Evolutionary conservation across 2,797 vertebrate species (phyloP).

Genomic region (Pangasius djambal): DNA sequence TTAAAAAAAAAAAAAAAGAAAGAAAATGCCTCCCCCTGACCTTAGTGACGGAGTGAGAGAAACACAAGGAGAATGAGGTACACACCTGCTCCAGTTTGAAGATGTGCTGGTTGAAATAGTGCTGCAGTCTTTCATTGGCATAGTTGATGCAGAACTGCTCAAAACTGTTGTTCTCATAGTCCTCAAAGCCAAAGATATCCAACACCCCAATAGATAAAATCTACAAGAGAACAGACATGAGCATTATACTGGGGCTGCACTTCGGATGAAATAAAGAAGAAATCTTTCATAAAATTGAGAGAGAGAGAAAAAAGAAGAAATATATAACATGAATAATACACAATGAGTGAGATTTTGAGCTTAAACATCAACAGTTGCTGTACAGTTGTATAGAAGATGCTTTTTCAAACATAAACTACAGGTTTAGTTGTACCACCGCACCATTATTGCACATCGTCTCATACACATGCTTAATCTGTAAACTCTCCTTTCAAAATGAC

Average conservation of each 20-base stretch:
- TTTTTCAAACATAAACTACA: neutral
- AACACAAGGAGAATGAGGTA: neutral
- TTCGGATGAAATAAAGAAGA: neutral
- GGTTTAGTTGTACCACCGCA: neutral
- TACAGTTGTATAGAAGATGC: neutral
- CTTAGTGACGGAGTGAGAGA: neutral
- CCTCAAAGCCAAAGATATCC: conserved; percentile 98
- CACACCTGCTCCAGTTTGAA: conserved; percentile 96
- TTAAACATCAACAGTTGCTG: neutral
- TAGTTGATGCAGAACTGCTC: conserved; percentile 99
- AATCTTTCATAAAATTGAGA: neutral
- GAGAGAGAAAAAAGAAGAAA: neutral
- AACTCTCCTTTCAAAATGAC: no score
- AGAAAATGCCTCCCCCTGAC: neutral
- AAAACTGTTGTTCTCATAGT: conserved; percentile 98
- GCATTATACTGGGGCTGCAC: neutral
- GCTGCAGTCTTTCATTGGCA: conserved; percentile 95
- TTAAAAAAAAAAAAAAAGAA: neutral
- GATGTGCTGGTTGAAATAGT: conserved; percentile 99
- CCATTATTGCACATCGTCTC: no score
- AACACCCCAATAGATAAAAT: conserved; percentile 96
- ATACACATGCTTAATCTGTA: no score
- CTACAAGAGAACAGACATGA: conserved; percentile 64
- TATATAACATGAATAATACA: neutral
- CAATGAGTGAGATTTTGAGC: neutral